These are phyloP conservation scores for Myotis vivesi DNA, from an alignment of 2,797 vertebrate genomes.

Conservation along the genomic window DNA sequence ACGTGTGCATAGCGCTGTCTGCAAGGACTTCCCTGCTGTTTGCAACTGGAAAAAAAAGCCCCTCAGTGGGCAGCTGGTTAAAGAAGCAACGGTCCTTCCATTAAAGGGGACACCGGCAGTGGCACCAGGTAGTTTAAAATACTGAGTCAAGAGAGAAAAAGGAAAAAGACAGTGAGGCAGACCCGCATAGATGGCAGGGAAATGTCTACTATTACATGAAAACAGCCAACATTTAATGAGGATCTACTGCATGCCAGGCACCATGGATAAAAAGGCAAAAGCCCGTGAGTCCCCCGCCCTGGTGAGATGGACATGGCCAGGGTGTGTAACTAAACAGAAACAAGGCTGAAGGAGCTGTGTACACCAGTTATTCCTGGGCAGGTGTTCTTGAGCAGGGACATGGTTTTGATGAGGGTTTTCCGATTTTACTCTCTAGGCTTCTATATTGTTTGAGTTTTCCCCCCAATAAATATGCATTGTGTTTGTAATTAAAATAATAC, in stretches of 20 bases:
- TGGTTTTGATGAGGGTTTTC: neutral
- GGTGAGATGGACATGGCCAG: rapidly evolving
- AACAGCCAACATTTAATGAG: neutral
- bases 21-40: neutral
- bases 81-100: neutral
- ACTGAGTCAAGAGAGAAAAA: neutral
- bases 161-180: neutral
- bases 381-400: neutral
- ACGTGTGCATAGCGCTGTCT: neutral
- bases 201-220: neutral
- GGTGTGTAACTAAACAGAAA: neutral
- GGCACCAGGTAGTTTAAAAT: neutral
- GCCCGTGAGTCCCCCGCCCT: no score
- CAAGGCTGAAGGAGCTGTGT: neutral
- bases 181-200: neutral
- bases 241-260: neutral
- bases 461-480: neutral
- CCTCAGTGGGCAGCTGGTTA: neutral
- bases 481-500: neutral
- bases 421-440: neutral
- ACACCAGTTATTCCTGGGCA: neutral
- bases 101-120: neutral
- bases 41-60: no score
- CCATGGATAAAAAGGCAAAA: neutral
- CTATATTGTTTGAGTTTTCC: neutral